Conservation (phyloP, 2,888 invertebrate genomes). For the Andrena camellia region DNA sequence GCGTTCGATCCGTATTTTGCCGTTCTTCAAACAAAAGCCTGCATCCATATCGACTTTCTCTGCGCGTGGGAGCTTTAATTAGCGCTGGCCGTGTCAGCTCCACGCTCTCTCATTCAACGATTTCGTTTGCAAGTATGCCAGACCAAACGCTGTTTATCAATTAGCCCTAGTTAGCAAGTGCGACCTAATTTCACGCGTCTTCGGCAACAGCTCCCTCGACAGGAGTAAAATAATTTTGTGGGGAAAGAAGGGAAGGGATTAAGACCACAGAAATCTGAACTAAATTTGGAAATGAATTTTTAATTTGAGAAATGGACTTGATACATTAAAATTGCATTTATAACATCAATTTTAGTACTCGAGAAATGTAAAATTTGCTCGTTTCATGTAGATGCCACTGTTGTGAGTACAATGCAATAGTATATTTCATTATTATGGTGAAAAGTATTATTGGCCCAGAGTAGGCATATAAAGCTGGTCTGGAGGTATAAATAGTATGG, state of each 20-base stretch:
- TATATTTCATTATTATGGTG: no score
- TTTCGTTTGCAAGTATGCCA: slow-evolving; percentile 43
- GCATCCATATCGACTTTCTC: slow-evolving; percentile 50
- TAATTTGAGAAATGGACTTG: no score
- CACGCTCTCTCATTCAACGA: slow-evolving; percentile 35
- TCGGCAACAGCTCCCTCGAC: slow-evolving; percentile 55
- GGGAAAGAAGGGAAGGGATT: neutral
- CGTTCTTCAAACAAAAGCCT: slow-evolving; percentile 32
- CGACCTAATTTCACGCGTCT: slow-evolving; percentile 57
- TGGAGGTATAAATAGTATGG: no score
- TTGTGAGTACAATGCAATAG: no score
- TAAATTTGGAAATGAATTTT: no score
- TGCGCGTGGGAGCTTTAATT: slow-evolving; percentile 52
- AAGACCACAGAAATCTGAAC: neutral
- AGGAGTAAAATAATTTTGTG: slow-evolving; percentile 40
- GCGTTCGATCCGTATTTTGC: slow-evolving; percentile 24
- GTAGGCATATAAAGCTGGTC: no score
- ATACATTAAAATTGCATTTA: no score
- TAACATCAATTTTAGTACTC: no score
- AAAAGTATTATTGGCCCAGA: no score
- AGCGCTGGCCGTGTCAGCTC: slow-evolving; percentile 38
- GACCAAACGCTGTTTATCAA: slow-evolving; percentile 70
- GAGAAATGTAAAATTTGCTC: no score
- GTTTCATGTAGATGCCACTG: no score
- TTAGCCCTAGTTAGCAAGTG: slow-evolving; percentile 71